Conservation (phyloP, 2,888 invertebrate genomes). For the Dryadula phaetusa region DNA sequence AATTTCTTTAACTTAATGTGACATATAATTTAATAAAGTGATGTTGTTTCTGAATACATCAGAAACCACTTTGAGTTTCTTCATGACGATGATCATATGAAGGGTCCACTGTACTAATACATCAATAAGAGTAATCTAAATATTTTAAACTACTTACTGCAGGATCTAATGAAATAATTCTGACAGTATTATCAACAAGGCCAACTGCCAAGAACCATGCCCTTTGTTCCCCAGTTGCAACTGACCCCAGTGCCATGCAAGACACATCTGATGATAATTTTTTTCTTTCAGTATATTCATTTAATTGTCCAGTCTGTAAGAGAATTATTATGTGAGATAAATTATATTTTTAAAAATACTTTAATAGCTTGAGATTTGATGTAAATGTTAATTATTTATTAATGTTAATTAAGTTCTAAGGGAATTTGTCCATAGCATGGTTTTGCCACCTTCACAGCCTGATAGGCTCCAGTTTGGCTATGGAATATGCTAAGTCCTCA, state of each 20-base stretch:
- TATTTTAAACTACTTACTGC: constrained; percentile 81
- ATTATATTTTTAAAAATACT: neutral
- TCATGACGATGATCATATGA: neutral
- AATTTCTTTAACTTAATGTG: too few relatives aligned
- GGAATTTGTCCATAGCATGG: constrained; percentile 84
- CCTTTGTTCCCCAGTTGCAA: constrained; percentile 97
- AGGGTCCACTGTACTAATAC: neutral
- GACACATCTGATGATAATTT: constrained; percentile 98
- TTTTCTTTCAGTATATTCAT: constrained; percentile 98
- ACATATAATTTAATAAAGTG: too few relatives aligned
- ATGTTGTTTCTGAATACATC: too few relatives aligned
- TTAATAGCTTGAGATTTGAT: too few relatives aligned
- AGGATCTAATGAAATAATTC: constrained; percentile 98
- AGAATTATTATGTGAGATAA: constrained; percentile 14
- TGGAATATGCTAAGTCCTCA: constrained; percentile 89
- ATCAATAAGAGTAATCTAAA: too few relatives aligned
- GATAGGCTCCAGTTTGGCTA: constrained; percentile 88
- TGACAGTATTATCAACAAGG: constrained; percentile 97
- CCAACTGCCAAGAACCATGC: constrained; percentile 98
- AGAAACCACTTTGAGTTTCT: too few relatives aligned
- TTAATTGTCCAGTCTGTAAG: constrained; percentile 96
- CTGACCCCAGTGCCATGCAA: constrained; percentile 98
- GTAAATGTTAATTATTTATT: too few relatives aligned
- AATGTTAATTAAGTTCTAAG: too few relatives aligned
- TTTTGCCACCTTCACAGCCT: constrained; percentile 87